phyloP scores from a whole-genome alignment of 1,140 invertebrate species.

The Bombus ignitus region DNA sequence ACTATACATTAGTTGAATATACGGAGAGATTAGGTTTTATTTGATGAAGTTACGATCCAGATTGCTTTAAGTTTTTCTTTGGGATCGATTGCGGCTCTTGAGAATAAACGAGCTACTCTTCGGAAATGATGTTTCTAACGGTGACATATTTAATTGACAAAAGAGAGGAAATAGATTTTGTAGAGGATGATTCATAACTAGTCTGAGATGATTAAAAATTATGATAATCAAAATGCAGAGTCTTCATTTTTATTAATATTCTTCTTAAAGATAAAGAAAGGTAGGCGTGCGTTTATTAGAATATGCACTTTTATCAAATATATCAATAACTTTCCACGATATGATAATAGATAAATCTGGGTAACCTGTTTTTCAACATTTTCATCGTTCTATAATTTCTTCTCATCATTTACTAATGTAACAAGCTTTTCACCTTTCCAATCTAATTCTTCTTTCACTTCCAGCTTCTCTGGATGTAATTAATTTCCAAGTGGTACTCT shows the following conservation, averaged over 20 bases:
- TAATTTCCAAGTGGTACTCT: constrained; percentile 1
- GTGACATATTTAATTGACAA: no score
- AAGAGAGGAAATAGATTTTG: no score
- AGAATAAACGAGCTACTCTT: not conserved
- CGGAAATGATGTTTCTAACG: not conserved
- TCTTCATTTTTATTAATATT: no score
- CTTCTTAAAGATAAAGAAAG: no score
- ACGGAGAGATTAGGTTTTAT: not conserved
- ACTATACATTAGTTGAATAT: not conserved
- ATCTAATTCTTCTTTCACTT: not conserved
- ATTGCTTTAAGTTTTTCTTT: not conserved
- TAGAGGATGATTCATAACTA: no score
- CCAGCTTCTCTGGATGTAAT: not conserved
- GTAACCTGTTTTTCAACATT: not conserved
- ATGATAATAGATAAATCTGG: no score
- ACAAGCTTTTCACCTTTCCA: not conserved
- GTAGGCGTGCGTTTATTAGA: no score
- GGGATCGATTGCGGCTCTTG: not conserved
- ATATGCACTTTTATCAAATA: no score
- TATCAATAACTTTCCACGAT: no score
- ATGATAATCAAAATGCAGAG: no score
- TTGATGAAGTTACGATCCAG: not conserved
- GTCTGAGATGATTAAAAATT: no score
- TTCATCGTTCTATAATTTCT: not conserved
- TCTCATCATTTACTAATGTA: not conserved